Evolutionary conservation across 2,113 vertebrate genomes (phyloP).

Genomic region (Heterochromis multidens): DNA sequence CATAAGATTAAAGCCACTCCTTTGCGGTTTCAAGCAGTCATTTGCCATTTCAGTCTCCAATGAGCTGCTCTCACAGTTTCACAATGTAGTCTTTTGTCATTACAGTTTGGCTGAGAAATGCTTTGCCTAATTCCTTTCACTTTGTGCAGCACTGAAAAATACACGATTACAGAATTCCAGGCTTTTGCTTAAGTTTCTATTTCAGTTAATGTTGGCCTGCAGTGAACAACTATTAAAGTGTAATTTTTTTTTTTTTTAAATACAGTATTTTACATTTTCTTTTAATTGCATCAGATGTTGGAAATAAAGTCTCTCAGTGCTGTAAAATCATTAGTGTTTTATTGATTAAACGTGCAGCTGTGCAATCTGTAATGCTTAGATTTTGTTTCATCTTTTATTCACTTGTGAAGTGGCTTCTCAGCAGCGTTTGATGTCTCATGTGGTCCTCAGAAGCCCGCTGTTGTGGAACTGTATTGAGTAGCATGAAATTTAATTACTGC

Average conservation of each 20-base stretch:
- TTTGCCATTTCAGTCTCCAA: not conserved
- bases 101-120: not conserved
- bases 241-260: not conserved
- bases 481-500: not conserved
- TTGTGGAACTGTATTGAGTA: not conserved
- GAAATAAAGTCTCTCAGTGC: not conserved
- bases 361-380: not conserved
- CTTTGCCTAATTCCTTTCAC: not conserved
- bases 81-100: conserved; percentile 35
- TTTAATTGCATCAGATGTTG: not conserved
- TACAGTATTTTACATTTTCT: not conserved
- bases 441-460: not conserved
- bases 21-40: not conserved
- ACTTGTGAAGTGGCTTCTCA: not conserved
- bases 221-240: not conserved
- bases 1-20: not conserved
- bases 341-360: not conserved
- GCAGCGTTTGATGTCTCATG: not conserved
- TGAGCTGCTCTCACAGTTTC: not conserved
- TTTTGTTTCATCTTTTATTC: not conserved
- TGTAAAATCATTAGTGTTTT: not conserved
- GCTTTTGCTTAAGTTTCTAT: not conserved
- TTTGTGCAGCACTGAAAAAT: not conserved
- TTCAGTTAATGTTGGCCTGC: not conserved
- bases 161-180: not conserved